Conservation (phyloP, 2,888 invertebrate genomes). For the Elegia similella region DNA sequence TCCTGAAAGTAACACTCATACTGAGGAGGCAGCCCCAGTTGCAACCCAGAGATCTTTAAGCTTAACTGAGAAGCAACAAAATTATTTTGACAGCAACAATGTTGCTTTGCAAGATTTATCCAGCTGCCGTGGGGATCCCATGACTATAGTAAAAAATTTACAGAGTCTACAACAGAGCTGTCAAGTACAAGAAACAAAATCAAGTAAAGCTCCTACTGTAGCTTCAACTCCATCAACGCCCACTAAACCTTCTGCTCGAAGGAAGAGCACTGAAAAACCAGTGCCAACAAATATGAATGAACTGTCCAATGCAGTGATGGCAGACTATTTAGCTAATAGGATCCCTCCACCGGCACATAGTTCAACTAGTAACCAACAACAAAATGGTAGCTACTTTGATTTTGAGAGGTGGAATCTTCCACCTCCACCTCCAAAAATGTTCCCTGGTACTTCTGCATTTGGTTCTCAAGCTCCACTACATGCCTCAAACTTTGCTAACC, state of each 20-base stretch:
- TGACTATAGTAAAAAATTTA: conserved; percentile 88
- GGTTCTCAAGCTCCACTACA: conserved; percentile 82
- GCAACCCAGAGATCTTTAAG: conserved; percentile 70
- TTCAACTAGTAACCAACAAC: conserved; percentile 80
- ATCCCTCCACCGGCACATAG: conserved; percentile 89
- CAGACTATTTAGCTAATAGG: conserved; percentile 80
- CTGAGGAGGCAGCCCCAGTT: conserved; percentile 66
- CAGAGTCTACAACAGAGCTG: conserved; percentile 83
- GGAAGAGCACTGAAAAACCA: conserved; percentile 83
- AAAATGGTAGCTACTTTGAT: conserved; percentile 88
- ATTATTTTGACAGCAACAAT: conserved; percentile 84
- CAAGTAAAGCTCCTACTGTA: conserved; percentile 62
- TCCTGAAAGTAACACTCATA: conserved; percentile 73
- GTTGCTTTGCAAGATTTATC: conserved; percentile 86
- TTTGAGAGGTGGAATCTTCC: conserved; percentile 91
- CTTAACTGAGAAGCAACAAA: conserved; percentile 79
- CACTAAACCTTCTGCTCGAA: conserved; percentile 65
- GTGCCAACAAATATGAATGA: conserved; percentile 75
- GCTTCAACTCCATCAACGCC: conserved; percentile 48
- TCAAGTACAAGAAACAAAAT: conserved; percentile 81
- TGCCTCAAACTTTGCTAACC: conserved; percentile 80
- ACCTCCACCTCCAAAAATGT: conserved; percentile 85
- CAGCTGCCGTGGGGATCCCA: conserved; percentile 88
- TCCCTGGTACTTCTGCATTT: conserved; percentile 82
- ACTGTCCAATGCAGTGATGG: conserved; percentile 77